Evolutionary conservation across 2,113 vertebrate species (phyloP), one percentile per base, ranked within the genome.

Genomic region (Paralichthys olivaceus): DNA sequence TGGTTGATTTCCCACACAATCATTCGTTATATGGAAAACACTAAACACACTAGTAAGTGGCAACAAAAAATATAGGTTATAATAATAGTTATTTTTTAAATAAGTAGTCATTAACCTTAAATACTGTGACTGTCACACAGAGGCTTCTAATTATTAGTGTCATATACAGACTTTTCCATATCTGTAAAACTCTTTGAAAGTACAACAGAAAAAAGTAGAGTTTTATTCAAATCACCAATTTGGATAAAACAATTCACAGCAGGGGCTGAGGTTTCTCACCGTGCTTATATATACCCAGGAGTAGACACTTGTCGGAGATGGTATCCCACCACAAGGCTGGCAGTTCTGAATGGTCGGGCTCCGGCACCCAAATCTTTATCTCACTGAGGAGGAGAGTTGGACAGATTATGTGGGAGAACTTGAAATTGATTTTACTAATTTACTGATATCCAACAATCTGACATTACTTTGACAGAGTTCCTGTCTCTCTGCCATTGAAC

Each of bases 251-350:
- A 51, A 69, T 26, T 22, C 2, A 69, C 0, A 68, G 28, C 4
- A 17, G 37, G 22, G 53, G 14, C 15, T 65, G 56, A 45, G 8
- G 13, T 60, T 53, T 94, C 96, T 94, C 83, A 99, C 98, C 98
- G 28, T 99, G 98, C 84, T 99, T 99, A 90, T 94, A 99, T 88
- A 99, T 95, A 12, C 98, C 98, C 66, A 99, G 95, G 64, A 99
- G 92, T 54, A 99, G 96, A 73, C 96, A 97, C 90, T 99, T 99
- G 92, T 99, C 98, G 54, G 95, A 94, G 40, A 97, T 92, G 63
- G 91, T 88, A 82, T 99, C 97, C 97, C 97, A 99, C 97, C 97
- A 99, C 37, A 97, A 92, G 0, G 96, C 95, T 84, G 98, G 97
- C 62, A 97, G 94, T 87, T 99, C 98, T 12, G 97, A 98, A 81